Base-by-base conservation (phyloP, 2,888 invertebrate genomes). In the Tromatobia lineatoria region DNA sequence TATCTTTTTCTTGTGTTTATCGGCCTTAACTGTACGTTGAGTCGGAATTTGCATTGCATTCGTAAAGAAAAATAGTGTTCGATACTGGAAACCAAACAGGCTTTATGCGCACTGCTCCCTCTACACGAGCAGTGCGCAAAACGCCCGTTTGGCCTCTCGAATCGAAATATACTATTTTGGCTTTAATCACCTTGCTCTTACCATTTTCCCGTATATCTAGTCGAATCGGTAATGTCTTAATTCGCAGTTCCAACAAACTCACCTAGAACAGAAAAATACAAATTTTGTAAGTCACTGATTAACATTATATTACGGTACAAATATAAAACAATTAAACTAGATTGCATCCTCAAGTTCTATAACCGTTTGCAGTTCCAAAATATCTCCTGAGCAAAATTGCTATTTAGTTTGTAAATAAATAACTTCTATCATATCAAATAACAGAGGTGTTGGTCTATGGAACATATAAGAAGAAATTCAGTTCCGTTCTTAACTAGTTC, bases 231-330 rank as follows among this genome's bases (percentile, higher is more conserved):
- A n/a, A 4, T 15, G 6, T 34, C n/a, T n/a, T 18, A 34, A n/a
- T 59, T 34, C 29, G 29, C 34, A n/a, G 29, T n/a, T 13, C 38
- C 20, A 18, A 7, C 13, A 11, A 52, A 38, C 70, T 70, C 38
- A 70, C 70, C 70, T 70, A 20, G 18, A 70, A 70, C 70, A 70
- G n/a, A 52, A 20, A 29, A 34, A 18, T 6, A 38, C 11, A 18
- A 3, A 20, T 38, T 20, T 69, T 8, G 50, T 18, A 18, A 52
- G 25, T 50, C 18, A 10, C 34, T 6, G 18, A 69, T 34, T 3
- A 34, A 25, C 0, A 29, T 23, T 2, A 18, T 34, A 13, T 20
- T 6, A 52, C 25, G 13, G 6, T n/a, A 34, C 18, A 10, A 52
- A 11, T 34, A 34, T 59, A 15, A 25, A n/a, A 15, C 0, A 15